These are phyloP conservation scores for Odontamblyopus lacepedii DNA, from an alignment of 2,797 vertebrate species.

Conservation along the genomic window DNA sequence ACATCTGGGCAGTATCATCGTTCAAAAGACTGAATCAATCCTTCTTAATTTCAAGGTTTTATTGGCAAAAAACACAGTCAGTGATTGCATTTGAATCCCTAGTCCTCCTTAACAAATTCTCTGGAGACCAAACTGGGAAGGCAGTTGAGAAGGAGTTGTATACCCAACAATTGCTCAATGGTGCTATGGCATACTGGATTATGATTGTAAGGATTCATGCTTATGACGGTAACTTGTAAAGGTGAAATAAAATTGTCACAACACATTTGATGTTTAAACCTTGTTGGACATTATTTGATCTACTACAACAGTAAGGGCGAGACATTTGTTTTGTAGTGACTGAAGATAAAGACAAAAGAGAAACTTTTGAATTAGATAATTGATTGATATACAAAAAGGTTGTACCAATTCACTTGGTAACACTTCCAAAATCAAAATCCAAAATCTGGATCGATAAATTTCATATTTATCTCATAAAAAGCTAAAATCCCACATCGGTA, in stretches of 20 bases:
- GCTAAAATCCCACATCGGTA: constrained; percentile 50
- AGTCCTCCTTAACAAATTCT: constrained; percentile 48
- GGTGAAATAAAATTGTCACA: no score
- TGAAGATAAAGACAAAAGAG: no score
- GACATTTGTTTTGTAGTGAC: no score
- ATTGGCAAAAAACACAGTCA: constrained; percentile 50
- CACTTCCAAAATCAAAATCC: constrained; percentile 24
- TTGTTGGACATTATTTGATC: not conserved
- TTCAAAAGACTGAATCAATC: constrained; percentile 55
- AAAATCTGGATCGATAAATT: constrained; percentile 41
- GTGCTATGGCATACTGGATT: constrained; percentile 27
- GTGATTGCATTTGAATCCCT: constrained; percentile 48
- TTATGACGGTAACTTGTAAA: not conserved
- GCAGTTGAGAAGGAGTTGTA: constrained; percentile 16
- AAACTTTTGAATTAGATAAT: no score
- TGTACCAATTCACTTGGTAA: not conserved
- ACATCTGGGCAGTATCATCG: constrained; percentile 64
- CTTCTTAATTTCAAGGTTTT: constrained; percentile 55
- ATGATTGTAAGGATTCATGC: constrained; percentile 24
- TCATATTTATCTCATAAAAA: constrained; percentile 43
- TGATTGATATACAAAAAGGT: no score
- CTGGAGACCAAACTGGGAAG: constrained; percentile 43
- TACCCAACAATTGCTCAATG: constrained; percentile 37
- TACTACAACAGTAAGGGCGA: not conserved
- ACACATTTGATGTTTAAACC: not conserved